These are phyloP conservation scores for Trichoplusia ni DNA, from an alignment of 1,140 invertebrate genomes.

Conservation along the genomic window DNA sequence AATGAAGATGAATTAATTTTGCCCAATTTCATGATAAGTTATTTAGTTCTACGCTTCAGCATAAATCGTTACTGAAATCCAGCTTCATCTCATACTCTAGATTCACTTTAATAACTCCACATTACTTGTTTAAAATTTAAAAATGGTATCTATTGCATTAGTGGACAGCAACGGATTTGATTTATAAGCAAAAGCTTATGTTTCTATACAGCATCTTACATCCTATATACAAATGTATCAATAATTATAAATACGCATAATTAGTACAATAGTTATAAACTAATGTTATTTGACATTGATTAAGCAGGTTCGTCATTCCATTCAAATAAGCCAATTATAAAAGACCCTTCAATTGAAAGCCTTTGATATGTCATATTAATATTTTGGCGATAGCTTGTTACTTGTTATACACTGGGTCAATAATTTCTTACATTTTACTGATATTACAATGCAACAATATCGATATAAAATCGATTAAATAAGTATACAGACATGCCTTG, in stretches of 20 bases:
- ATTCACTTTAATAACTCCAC: too few relatives aligned
- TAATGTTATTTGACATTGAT: conserved; percentile 6
- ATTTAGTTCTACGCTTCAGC: too few relatives aligned
- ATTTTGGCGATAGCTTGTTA: neutral
- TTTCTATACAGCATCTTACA: conserved; percentile 5
- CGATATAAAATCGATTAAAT: too few relatives aligned
- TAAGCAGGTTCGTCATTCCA: conserved; percentile 9
- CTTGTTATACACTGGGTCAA: conserved; percentile 4
- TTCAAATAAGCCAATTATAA: conserved; percentile 1
- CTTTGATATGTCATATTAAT: neutral
- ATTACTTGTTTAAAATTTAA: too few relatives aligned
- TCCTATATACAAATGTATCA: neutral
- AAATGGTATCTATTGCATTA: conserved; percentile 15
- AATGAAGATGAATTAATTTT: too few relatives aligned
- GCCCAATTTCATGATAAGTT: too few relatives aligned
- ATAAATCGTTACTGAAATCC: too few relatives aligned
- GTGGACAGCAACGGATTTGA: neutral
- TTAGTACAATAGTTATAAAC: neutral
- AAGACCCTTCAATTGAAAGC: neutral
- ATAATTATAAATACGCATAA: too few relatives aligned
- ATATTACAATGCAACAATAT: neutral
- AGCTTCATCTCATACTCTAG: too few relatives aligned
- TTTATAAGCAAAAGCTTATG: neutral
- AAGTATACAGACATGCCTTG: neutral
- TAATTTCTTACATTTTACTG: neutral